phyloP scores from a whole-genome alignment of 2,888 invertebrate species.

The Himalopsyche japonica region DNA sequence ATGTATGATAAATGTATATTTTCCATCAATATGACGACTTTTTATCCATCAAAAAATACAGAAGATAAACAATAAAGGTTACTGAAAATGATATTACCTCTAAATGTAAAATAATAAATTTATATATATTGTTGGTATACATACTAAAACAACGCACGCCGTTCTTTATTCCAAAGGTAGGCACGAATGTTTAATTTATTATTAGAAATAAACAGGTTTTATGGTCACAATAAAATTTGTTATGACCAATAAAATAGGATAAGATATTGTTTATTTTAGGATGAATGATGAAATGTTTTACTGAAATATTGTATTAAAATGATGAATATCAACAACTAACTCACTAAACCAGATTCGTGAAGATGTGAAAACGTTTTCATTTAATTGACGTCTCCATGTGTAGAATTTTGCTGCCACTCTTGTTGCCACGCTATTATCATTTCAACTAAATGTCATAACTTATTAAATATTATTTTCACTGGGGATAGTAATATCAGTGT shows the following conservation, averaged over 20 bases:
- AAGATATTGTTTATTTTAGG: neutral
- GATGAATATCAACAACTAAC: neutral
- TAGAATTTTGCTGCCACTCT: neutral
- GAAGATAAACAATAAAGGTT: no score
- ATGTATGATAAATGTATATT: no score
- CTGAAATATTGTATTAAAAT: neutral
- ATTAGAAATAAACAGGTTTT: neutral
- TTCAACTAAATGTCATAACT: no score
- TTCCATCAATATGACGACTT: no score
- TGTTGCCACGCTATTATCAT: no score
- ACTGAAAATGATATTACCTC: no score
- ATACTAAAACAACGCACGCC: neutral
- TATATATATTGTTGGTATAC: neutral
- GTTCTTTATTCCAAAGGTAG: neutral
- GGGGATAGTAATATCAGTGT: no score
- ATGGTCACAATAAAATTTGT: neutral
- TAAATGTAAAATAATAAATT: no score
- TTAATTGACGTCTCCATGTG: neutral
- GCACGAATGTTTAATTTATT: neutral
- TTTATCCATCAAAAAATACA: no score
- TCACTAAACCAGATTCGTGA: neutral
- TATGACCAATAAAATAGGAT: neutral
- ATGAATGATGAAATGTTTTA: neutral
- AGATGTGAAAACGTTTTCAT: neutral
- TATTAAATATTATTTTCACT: no score